phyloP scores from a whole-genome alignment of 2,113 vertebrate genomes.

The Colaptes auratus region DNA sequence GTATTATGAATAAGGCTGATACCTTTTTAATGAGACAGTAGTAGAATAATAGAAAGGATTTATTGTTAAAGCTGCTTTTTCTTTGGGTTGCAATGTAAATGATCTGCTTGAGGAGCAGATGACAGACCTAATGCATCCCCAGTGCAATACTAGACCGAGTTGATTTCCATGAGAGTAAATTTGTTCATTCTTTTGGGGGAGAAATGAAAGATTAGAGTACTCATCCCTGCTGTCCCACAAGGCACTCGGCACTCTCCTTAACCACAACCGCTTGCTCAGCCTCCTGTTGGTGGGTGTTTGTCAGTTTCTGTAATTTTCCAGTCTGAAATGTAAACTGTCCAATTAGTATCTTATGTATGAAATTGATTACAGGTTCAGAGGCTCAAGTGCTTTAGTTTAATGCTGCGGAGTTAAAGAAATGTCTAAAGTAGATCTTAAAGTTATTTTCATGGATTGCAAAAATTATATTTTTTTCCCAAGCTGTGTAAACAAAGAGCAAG shows the following conservation, averaged over 20 bases:
- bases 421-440: too few species aligned
- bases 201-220: neutral
- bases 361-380: neutral
- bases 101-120: neutral
- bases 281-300: slow-evolving; percentile 31
- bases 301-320: slow-evolving; percentile 48
- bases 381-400: neutral
- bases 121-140: neutral
- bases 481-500: too few species aligned
- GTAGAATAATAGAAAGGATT: neutral
- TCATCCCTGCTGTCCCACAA: neutral
- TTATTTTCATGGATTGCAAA: too few species aligned
- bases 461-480: too few species aligned
- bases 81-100: neutral
- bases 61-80: neutral
- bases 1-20: too few species aligned
- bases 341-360: neutral
- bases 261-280: slow-evolving; percentile 62
- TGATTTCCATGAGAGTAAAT: neutral
- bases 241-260: slow-evolving; percentile 1
- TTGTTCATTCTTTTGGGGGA: neutral
- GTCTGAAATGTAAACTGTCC: slow-evolving; percentile 36
- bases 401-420: neutral
- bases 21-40: neutral
- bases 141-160: neutral